phyloP scores from a whole-genome alignment of 2,797 vertebrate genomes.

The Xerus rutilus region DNA sequence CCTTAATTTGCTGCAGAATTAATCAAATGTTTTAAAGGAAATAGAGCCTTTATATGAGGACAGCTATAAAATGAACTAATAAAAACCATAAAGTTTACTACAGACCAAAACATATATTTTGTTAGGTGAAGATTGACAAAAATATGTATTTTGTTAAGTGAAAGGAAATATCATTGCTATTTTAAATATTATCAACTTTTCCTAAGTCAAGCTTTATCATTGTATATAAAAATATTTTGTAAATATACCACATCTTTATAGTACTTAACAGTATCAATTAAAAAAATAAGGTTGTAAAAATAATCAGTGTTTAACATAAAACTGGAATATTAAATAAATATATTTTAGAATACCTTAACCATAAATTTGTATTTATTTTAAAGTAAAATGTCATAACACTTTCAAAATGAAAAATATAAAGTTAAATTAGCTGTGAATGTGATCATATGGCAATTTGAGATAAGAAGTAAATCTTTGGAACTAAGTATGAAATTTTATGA shows the following conservation, averaged over 20 bases:
- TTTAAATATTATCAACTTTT: conserved; percentile 44
- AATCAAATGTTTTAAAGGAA: conserved; percentile 54
- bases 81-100: conserved; percentile 46
- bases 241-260: not conserved
- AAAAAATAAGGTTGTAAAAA: conserved; percentile 48
- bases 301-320: conserved; percentile 58
- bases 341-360: conserved; percentile 52
- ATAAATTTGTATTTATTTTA: conserved; percentile 50
- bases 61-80: conserved; percentile 44
- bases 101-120: not conserved
- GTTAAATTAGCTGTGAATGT: conserved; percentile 62
- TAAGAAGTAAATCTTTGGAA: conserved; percentile 32
- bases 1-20: conserved; percentile 28
- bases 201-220: conserved; percentile 7
- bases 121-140: not conserved
- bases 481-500: conserved; percentile 53
- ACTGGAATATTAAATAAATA: conserved; percentile 7
- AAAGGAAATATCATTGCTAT: conserved; percentile 17
- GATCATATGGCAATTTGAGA: conserved; percentile 56
- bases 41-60: not conserved
- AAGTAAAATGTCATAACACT: conserved; percentile 64
- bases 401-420: conserved; percentile 57
- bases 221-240: not conserved
- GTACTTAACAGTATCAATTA: conserved; percentile 27
- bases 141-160: not conserved